A percentile compares a stretch with the other conserved stretches of the same genome.
Conservation (phyloP, 2,113 vertebrate genomes). For the Phylloscopus trochilus region DNA sequence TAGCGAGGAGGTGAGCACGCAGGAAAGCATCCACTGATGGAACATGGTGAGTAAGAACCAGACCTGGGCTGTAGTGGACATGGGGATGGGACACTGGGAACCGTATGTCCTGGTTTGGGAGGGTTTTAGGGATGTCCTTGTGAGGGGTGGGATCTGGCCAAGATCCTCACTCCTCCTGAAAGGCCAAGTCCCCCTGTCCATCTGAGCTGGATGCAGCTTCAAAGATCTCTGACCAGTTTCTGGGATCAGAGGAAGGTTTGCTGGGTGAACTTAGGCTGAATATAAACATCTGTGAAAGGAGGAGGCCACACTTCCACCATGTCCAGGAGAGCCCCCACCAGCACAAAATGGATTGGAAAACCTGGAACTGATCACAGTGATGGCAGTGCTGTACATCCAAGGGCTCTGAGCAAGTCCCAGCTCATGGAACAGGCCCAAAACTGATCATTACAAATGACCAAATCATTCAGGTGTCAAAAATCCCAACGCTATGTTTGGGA, state of each 20-base stretch:
- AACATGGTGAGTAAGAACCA: conserved; percentile 47
- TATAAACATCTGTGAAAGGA: neutral
- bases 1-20: neutral
- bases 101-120: rapidly evolving
- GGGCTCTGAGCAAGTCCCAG: neutral
- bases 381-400: neutral
- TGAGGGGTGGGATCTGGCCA: neutral
- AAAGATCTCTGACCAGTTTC: neutral
- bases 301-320: neutral
- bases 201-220: neutral
- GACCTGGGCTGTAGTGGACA: neutral
- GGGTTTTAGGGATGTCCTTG: neutral
- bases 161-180: neutral
- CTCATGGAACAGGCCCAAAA: neutral
- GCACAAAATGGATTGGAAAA: neutral
- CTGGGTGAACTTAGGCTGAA: neutral
- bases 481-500: neutral
- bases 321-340: neutral
- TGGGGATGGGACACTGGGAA: rapidly evolving
- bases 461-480: neutral
- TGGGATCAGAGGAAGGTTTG: neutral
- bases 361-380: neutral
- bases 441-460: neutral
- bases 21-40: neutral
- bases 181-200: neutral